A percentile compares a stretch with the other conserved stretches of the same genome.
Evolutionary conservation across 2,888 invertebrate genomes (phyloP).

Genomic region (Mylabris sibirica): DNA sequence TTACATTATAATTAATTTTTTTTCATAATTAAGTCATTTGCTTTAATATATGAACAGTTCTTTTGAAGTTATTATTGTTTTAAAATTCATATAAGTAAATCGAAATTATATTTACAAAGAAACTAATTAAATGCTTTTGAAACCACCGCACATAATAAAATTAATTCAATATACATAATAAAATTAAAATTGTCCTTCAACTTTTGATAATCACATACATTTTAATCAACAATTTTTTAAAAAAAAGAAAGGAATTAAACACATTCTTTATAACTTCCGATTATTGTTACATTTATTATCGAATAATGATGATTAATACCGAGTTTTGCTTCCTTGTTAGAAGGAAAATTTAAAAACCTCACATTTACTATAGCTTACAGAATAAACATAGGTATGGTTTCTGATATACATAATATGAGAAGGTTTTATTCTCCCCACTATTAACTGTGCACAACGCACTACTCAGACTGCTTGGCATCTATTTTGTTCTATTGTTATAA

Average conservation of each 20-base stretch:
- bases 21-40: slow-evolving; percentile 16
- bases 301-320: neutral
- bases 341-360: neutral
- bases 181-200: slow-evolving; percentile 14
- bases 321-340: neutral
- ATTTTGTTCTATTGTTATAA: slow-evolving; percentile 1
- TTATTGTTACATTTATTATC: neutral
- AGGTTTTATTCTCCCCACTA: slow-evolving; percentile 4
- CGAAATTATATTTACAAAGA: neutral
- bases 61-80: neutral
- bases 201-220: slow-evolving; percentile 5
- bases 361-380: neutral
- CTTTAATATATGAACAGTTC: neutral
- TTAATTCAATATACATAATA: neutral
- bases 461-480: slow-evolving; percentile 11
- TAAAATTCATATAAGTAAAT: neutral
- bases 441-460: neutral
- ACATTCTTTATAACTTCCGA: neutral
- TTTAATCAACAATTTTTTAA: neutral
- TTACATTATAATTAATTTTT: slow-evolving; percentile 27
- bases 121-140: slow-evolving; percentile 9
- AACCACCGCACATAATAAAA: neutral
- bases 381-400: slow-evolving; percentile 5
- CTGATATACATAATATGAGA: neutral
- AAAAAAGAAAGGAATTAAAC: too few relatives aligned